Evolutionary conservation across 2,888 invertebrate genomes (phyloP).

Genomic region (Oscheius onirici): DNA sequence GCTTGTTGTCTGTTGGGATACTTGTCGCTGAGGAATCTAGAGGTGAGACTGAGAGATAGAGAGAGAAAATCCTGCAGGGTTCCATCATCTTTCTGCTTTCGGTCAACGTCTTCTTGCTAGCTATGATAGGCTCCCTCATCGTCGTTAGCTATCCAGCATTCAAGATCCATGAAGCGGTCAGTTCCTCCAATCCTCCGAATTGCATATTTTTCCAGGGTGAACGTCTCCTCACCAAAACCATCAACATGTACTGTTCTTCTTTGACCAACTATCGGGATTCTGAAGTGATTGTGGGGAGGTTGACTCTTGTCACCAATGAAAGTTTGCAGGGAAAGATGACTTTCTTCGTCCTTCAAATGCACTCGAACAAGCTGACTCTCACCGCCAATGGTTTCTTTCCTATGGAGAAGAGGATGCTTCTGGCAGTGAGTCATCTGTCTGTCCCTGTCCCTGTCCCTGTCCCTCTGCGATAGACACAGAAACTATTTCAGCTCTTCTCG

Average conservation of each 20-base stretch:
- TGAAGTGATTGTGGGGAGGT: not conserved
- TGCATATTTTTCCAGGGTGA: not conserved
- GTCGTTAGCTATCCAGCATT: not conserved
- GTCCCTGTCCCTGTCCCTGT: not conserved
- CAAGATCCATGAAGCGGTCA: slow-evolving; percentile 12
- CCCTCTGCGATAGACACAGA: too few species aligned
- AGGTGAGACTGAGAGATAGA: not conserved
- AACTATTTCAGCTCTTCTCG: not conserved
- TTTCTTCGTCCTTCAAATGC: not conserved
- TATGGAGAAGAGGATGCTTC: not conserved
- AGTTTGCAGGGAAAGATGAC: not conserved
- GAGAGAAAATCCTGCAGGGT: not conserved
- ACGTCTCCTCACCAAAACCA: not conserved
- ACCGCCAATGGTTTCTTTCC: not conserved
- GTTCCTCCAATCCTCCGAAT: not conserved
- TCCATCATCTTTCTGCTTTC: not conserved
- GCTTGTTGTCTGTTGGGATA: not conserved
- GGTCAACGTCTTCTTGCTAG: not conserved
- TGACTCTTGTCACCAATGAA: not conserved
- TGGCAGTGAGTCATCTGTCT: not conserved
- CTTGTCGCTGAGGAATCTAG: not conserved
- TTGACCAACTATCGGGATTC: not conserved
- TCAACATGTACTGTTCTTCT: not conserved
- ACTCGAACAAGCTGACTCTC: not conserved
- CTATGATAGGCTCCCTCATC: not conserved